These are phyloP conservation scores for Channa striata DNA, from an alignment of 2,797 vertebrate genomes.

Conservation along the genomic window DNA sequence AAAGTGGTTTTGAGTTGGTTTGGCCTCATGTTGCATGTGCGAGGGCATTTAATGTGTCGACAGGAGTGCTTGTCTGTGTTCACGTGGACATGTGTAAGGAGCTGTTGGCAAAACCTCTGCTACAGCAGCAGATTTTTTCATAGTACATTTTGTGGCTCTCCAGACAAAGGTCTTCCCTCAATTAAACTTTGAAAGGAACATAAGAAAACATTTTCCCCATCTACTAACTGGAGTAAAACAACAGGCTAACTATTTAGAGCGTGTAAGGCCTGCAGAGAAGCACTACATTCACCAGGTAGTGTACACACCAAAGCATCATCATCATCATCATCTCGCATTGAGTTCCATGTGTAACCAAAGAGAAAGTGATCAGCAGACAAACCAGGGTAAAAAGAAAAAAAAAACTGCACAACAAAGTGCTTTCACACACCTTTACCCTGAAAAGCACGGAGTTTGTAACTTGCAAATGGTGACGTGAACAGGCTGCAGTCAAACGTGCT, in stretches of 20 bases:
- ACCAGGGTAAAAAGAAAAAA: slow-evolving; percentile 26
- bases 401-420: background rate
- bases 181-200: slow-evolving; percentile 17
- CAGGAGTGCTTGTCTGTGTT: slow-evolving; percentile 30
- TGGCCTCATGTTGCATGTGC: slow-evolving; percentile 31
- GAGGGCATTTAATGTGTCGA: slow-evolving; percentile 22
- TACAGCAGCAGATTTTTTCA: slow-evolving; percentile 40
- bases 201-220: background rate
- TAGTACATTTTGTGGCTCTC: slow-evolving; percentile 36
- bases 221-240: slow-evolving; percentile 38
- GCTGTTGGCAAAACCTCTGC: slow-evolving; percentile 38
- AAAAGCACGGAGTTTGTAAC: background rate
- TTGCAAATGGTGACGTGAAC: background rate
- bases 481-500: background rate
- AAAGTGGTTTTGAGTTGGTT: slow-evolving; percentile 27
- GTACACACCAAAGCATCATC: slow-evolving; percentile 77
- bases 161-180: slow-evolving; percentile 28
- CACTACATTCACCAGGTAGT: slow-evolving; percentile 74
- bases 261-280: slow-evolving; percentile 83
- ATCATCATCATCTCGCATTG: slow-evolving; percentile 61
- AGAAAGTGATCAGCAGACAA: slow-evolving; percentile 31
- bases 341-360: slow-evolving; percentile 28
- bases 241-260: slow-evolving; percentile 59
- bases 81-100: slow-evolving; percentile 2
- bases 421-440: background rate